These are phyloP conservation scores for Sebastes oblongus DNA, from an alignment of 2,797 vertebrate genomes.

Conservation along the genomic window DNA sequence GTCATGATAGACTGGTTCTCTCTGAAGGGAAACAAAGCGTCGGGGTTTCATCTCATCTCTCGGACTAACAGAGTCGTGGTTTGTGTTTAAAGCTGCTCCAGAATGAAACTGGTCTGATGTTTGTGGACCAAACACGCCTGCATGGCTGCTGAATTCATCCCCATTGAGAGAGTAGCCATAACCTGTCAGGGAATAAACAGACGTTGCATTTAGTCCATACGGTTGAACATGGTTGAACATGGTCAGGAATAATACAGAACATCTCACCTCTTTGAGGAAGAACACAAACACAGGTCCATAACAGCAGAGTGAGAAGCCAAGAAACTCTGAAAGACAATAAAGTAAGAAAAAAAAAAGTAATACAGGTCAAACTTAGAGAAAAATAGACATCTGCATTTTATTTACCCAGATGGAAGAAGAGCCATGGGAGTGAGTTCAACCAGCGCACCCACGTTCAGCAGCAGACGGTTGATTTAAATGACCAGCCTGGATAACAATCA, in stretches of 20 bases:
- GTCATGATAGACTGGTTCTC: neutral
- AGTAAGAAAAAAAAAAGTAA: neutral
- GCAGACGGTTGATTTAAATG: slow-evolving; percentile 23
- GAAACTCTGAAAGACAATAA: slow-evolving; percentile 37
- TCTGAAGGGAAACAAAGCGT: slow-evolving; percentile 14
- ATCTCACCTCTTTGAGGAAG: slow-evolving; percentile 43
- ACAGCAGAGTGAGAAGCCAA: slow-evolving; percentile 46
- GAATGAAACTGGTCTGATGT: slow-evolving; percentile 7
- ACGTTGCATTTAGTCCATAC: neutral
- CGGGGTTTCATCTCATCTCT: neutral
- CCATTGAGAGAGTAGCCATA: slow-evolving; percentile 30
- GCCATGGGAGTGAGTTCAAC: slow-evolving; percentile 45
- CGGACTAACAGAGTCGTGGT: slow-evolving; percentile 2
- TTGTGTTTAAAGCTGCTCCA: slow-evolving; percentile 18
- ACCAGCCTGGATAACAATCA: neutral
- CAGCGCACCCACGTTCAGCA: slow-evolving; percentile 10
- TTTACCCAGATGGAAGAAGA: slow-evolving; percentile 46
- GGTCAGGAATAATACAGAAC: neutral
- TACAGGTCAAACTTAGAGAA: neutral
- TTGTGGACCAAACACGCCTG: neutral
- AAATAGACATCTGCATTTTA: neutral
- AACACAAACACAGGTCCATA: slow-evolving; percentile 45
- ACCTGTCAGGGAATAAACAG: slow-evolving; percentile 25
- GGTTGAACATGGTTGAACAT: neutral
- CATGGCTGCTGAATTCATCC: neutral